phyloP scores from a whole-genome alignment of 2,113 vertebrate genomes.

The Diglossa brunneiventris region DNA sequence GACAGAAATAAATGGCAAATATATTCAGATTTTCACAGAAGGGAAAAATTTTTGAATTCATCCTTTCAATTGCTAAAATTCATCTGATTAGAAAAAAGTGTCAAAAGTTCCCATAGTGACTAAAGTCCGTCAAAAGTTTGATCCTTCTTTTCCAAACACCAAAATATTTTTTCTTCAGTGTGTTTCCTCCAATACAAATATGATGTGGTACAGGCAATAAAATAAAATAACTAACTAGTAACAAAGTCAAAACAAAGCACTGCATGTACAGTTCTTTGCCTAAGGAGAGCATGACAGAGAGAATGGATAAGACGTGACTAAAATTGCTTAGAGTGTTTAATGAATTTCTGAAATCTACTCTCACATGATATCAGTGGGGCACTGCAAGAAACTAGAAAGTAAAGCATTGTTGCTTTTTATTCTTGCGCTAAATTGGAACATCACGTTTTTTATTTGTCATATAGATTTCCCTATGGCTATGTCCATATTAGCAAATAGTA shows the following conservation, averaged over 20 bases:
- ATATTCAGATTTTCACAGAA: background rate
- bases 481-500: background rate
- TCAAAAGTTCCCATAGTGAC: background rate
- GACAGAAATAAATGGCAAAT: background rate
- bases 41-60: accelerated
- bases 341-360: background rate
- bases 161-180: background rate
- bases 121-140: background rate
- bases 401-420: background rate
- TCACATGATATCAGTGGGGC: background rate
- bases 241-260: background rate
- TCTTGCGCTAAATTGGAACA: background rate
- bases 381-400: background rate
- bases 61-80: background rate
- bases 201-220: background rate
- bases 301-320: background rate
- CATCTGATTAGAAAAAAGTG: background rate
- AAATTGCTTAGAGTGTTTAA: background rate
- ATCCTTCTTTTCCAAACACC: background rate
- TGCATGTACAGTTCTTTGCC: background rate
- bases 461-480: background rate
- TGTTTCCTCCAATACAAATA: background rate
- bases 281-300: background rate
- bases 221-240: background rate
- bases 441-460: background rate